Conservation (phyloP, 1,140 invertebrate species). For the Lamellibrachia luymesi region DNA sequence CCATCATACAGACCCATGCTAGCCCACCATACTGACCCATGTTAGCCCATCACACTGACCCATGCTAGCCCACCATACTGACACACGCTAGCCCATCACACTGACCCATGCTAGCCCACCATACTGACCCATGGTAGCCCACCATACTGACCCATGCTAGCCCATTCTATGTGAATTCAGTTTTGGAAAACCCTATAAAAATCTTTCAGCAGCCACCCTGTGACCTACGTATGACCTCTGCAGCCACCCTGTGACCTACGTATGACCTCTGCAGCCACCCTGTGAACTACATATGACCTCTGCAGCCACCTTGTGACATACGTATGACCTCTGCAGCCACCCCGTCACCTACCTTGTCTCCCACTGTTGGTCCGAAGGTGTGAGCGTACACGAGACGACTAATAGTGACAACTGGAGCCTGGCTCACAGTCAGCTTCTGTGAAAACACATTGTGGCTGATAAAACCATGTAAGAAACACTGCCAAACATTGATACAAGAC, state of each 20-base stretch:
- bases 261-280: background rate
- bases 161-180: no score
- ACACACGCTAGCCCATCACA: no score
- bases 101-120: no score
- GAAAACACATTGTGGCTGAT: background rate
- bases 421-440: background rate
- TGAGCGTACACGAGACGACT: conserved; percentile 41
- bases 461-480: background rate
- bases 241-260: background rate
- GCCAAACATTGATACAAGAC: no score
- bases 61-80: no score
- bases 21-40: no score
- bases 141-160: no score
- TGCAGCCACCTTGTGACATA: background rate
- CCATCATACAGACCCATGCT: no score
- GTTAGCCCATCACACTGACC: no score
- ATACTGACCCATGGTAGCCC: no score
- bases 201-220: background rate
- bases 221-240: background rate
- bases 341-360: conserved; percentile 47
- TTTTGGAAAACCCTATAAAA: no score
- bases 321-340: no score
- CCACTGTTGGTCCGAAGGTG: conserved; percentile 52
- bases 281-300: background rate
- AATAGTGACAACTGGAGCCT: conserved; percentile 19